Evolutionary conservation across 2,797 vertebrate genomes (phyloP).

Genomic region (Melanotaenia pygmaea): DNA sequence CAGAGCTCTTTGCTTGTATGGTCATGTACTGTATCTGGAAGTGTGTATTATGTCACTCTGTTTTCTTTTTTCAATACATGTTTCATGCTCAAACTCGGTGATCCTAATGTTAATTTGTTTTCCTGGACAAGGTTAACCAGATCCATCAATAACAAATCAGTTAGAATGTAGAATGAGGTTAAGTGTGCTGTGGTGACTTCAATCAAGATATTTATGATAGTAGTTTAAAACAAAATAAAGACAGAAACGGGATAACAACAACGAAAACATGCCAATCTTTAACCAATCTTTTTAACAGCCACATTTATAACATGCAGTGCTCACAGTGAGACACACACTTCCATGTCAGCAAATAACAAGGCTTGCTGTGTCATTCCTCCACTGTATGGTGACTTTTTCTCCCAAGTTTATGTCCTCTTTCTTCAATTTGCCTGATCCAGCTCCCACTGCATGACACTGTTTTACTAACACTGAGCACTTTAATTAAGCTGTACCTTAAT

Average conservation of each 20-base stretch:
- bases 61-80: too few species aligned
- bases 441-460: not conserved
- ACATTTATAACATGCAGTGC: conserved; percentile 6
- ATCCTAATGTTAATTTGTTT: conserved; percentile 11
- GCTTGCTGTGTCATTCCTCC: conserved; percentile 18
- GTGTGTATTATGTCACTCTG: conserved; percentile 28
- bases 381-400: conserved; percentile 17
- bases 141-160: not conserved
- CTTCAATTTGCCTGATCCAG: conserved; percentile 1
- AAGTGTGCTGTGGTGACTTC: not conserved
- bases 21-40: conserved; percentile 26
- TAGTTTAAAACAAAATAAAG: not conserved
- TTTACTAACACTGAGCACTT: conserved; percentile 65
- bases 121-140: not conserved
- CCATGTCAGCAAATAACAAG: conserved; percentile 19
- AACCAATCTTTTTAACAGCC: too few species aligned
- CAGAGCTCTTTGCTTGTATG: conserved; percentile 2
- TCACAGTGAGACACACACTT: conserved; percentile 6
- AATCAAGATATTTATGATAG: not conserved
- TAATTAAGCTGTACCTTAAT: conserved; percentile 63
- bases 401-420: conserved; percentile 23
- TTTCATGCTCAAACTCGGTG: not conserved
- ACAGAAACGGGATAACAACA: not conserved
- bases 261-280: too few species aligned
- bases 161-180: not conserved